Evolutionary conservation across 2,797 vertebrate species (phyloP).

Genomic region (Dallia pectoralis): DNA sequence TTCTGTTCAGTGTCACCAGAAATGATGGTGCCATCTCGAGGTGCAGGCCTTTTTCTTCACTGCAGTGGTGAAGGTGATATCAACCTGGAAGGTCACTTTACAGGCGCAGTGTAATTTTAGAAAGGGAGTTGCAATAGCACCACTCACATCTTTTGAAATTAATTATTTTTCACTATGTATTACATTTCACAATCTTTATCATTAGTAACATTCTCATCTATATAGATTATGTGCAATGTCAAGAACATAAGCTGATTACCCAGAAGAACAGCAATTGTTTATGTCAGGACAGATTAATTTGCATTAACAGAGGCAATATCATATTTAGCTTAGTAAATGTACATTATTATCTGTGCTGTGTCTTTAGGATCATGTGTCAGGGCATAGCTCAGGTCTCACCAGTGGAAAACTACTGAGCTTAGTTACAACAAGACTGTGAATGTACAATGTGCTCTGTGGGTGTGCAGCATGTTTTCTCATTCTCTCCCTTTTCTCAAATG

Average conservation of each 20-base stretch:
- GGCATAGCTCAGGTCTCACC: too few species aligned
- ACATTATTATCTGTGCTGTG: too few species aligned
- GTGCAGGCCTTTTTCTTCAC: neutral
- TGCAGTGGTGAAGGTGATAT: slow-evolving; percentile 35
- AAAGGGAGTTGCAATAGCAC: neutral
- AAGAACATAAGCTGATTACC: neutral
- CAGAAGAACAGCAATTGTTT: too few species aligned
- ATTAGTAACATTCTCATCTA: neutral
- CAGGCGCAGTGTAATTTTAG: neutral
- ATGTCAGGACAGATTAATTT: too few species aligned
- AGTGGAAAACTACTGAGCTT: too few species aligned
- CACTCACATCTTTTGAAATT: neutral
- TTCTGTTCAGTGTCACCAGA: neutral
- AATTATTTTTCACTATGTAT: neutral
- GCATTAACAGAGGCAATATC: too few species aligned
- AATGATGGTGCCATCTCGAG: neutral
- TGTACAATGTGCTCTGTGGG: too few species aligned
- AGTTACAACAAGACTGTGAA: too few species aligned
- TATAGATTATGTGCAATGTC: neutral
- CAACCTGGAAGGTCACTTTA: slow-evolving; percentile 36
- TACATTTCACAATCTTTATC: neutral
- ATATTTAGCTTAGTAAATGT: too few species aligned
- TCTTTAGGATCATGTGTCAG: too few species aligned
- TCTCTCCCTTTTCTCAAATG: neutral
- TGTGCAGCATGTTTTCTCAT: neutral